Evolutionary conservation across 92 coral and sea anemone species (phyloP).

Genomic region (Muricea muricata): DNA sequence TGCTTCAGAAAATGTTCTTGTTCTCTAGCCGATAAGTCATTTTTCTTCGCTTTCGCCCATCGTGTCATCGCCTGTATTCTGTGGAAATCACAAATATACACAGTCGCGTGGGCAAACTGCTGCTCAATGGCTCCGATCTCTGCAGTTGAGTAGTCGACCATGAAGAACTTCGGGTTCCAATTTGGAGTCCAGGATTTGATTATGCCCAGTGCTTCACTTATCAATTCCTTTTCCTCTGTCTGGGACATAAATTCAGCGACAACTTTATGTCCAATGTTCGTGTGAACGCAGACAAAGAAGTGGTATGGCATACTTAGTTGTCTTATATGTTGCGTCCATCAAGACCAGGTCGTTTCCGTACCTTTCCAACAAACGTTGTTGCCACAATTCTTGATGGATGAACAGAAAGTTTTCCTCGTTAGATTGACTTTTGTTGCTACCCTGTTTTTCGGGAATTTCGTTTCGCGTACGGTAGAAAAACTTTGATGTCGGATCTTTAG

Average conservation of each 20-base stretch:
- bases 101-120: conserved; percentile 24
- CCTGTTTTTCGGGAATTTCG: too few species aligned
- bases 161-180: conserved; percentile 55
- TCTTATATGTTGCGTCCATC: not conserved
- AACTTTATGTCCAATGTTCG: not conserved
- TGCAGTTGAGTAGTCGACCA: conserved; percentile 51
- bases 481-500: conserved; percentile 26
- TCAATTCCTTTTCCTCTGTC: conserved; percentile 40
- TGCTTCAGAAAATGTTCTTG: not conserved
- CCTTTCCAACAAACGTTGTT: not conserved
- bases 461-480: conserved; percentile 53
- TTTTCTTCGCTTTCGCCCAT: conserved; percentile 39
- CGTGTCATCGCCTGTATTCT: conserved; percentile 48
- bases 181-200: conserved; percentile 57
- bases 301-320: conserved; percentile 13
- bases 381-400: not conserved
- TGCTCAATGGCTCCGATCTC: conserved; percentile 58
- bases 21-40: conserved; percentile 24
- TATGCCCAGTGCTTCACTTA: conserved; percentile 52
- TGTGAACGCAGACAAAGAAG: not conserved
- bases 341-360: not conserved
- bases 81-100: conserved; percentile 62
- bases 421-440: too few species aligned
- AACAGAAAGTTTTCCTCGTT: not conserved
- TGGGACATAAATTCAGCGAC: conserved; percentile 21